A percentile compares a stretch with the other conserved stretches of the same genome.
These are phyloP conservation scores for Bellardia pandia DNA, from an alignment of 2,888 invertebrate species.

Conservation along the genomic window DNA sequence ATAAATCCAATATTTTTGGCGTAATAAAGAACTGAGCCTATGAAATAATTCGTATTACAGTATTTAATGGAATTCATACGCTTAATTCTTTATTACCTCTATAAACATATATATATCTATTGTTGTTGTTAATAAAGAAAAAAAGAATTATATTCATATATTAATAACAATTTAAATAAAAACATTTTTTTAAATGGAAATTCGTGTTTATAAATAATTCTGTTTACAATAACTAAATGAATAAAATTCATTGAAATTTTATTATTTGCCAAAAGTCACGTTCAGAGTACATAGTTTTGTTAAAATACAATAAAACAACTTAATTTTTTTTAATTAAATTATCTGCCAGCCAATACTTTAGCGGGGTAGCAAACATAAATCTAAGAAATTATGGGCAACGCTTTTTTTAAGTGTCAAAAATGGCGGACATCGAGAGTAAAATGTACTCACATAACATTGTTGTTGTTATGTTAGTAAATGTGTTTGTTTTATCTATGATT, in stretches of 20 bases:
- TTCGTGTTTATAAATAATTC: constrained; percentile 27
- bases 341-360: neutral
- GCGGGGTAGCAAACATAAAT: neutral
- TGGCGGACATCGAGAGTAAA: too few species aligned
- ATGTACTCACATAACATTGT: too few species aligned
- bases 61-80: too few species aligned
- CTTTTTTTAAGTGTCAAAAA: neutral
- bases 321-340: neutral
- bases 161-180: constrained; percentile 9
- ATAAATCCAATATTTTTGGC: too few species aligned
- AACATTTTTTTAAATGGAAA: constrained; percentile 15
- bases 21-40: too few species aligned
- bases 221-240: neutral
- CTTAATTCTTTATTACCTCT: neutral
- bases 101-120: neutral
- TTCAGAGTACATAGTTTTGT: neutral
- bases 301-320: neutral
- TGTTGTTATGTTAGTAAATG: too few species aligned
- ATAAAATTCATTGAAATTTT: constrained; percentile 1
- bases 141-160: neutral
- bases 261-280: constrained; percentile 26
- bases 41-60: too few species aligned
- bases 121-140: neutral
- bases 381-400: neutral
- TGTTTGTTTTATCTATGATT: too few species aligned